Evolutionary conservation across 37 sponge, comb jelly and placozoan species (phyloP).

Genomic region (Petrosia ficiformis): DNA sequence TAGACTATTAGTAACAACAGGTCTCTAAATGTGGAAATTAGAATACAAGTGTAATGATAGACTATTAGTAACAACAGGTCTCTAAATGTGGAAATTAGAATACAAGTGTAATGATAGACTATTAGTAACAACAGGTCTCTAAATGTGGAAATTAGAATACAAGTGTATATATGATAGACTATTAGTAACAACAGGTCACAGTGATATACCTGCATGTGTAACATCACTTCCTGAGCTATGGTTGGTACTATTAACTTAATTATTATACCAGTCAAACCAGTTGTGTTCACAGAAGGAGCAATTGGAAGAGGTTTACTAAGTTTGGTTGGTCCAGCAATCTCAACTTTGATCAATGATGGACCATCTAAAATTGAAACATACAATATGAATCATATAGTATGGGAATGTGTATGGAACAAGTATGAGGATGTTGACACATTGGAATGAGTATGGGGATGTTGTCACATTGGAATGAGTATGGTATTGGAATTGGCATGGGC

Average conservation of each 20-base stretch:
- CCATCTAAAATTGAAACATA: neutral
- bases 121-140: slow-evolving; percentile 17
- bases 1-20: no score
- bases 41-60: no score
- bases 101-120: no score
- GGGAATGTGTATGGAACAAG: neutral
- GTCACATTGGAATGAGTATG: no score
- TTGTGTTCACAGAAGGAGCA: slow-evolving; percentile 29
- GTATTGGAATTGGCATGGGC: no score
- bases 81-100: no score
- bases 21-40: no score
- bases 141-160: slow-evolving; percentile 30
- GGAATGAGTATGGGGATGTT: no score
- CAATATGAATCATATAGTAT: neutral
- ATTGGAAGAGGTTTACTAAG: slow-evolving; percentile 3
- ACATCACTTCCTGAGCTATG: slow-evolving; percentile 25
- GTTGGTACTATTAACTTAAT: slow-evolving; percentile 24
- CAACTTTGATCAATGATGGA: slow-evolving; percentile 33
- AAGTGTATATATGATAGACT: slow-evolving; percentile 14
- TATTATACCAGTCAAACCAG: slow-evolving; percentile 29
- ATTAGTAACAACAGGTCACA: slow-evolving; percentile 22
- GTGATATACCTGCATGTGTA: slow-evolving; percentile 21
- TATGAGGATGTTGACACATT: no score
- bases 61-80: no score
- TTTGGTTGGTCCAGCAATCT: slow-evolving; percentile 1